These are phyloP conservation scores for Andrena minutula DNA, from an alignment of 2,888 invertebrate species.

Conservation along the genomic window DNA sequence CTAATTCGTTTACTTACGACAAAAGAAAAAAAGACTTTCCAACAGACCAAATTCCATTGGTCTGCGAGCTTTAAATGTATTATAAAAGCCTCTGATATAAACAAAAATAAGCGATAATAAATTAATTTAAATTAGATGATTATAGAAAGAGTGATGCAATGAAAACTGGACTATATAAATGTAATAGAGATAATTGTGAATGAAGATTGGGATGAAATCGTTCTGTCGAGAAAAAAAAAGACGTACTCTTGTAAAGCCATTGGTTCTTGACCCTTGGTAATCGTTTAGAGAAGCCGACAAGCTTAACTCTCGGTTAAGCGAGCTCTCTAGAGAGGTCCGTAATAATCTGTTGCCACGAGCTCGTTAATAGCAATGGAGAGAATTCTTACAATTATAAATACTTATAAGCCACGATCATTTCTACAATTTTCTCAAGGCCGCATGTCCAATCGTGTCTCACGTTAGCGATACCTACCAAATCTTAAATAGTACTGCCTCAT, in stretches of 20 bases:
- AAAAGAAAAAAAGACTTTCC: conserved; percentile 36
- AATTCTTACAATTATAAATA: conserved; percentile 73
- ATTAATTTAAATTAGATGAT: conserved; percentile 72
- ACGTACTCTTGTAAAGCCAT: conserved; percentile 54
- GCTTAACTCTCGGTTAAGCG: conserved; percentile 77
- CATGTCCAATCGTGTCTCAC: conserved; percentile 78
- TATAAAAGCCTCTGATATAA: conserved; percentile 68
- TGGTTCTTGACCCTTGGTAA: conserved; percentile 38
- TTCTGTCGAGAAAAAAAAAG: conserved; percentile 51
- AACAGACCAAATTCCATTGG: conserved; percentile 34
- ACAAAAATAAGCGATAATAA: conserved; percentile 68
- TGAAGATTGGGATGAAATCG: conserved; percentile 53
- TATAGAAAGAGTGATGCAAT: conserved; percentile 58
- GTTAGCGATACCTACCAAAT: conserved; percentile 67
- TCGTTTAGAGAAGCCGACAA: conserved; percentile 57
- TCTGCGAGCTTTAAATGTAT: conserved; percentile 54
- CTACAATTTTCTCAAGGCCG: conserved; percentile 76
- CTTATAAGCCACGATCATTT: conserved; percentile 70
- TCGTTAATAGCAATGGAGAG: conserved; percentile 68
- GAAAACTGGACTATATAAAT: conserved; percentile 52
- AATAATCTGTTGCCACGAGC: conserved; percentile 35
- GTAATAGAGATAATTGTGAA: conserved; percentile 56
- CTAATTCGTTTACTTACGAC: conserved; percentile 35
- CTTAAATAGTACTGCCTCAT: conserved; percentile 57
- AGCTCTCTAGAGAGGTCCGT: conserved; percentile 74